phyloP scores from a whole-genome alignment of 2,888 invertebrate genomes.

The Zygogramma bicolorata region DNA sequence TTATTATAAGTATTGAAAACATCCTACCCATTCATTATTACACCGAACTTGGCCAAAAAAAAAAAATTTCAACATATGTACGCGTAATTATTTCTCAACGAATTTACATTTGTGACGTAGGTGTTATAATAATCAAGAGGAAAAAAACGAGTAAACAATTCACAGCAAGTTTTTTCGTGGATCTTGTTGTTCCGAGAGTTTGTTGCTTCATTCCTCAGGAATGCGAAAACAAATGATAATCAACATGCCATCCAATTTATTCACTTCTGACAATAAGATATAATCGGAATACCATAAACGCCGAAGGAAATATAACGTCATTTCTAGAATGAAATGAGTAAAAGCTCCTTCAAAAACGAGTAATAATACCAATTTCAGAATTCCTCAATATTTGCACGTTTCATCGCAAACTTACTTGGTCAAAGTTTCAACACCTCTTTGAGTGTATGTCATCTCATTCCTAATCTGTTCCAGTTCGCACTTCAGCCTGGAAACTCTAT shows the following conservation, averaged over 20 bases:
- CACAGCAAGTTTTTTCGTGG: not conserved
- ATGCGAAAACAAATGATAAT: not conserved
- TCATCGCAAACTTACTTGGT: constrained; percentile 78
- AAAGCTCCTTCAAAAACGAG: too few species aligned
- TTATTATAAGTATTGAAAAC: too few species aligned
- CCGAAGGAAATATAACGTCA: too few species aligned
- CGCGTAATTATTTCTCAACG: too few species aligned
- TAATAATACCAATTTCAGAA: too few species aligned
- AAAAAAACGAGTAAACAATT: not conserved
- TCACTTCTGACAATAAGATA: not conserved
- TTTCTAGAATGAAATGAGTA: too few species aligned
- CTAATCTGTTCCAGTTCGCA: constrained; percentile 92
- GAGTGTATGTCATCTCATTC: constrained; percentile 91
- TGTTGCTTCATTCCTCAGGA: not conserved
- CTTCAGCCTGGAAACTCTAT: constrained; percentile 88
- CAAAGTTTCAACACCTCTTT: constrained; percentile 92
- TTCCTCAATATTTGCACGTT: not conserved
- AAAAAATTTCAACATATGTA: too few species aligned
- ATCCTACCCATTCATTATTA: too few species aligned
- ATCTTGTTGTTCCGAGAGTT: not conserved
- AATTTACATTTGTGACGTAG: too few species aligned
- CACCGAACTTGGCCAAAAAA: too few species aligned
- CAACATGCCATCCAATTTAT: not conserved
- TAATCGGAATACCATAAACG: too few species aligned
- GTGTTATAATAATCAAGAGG: too few species aligned